phyloP scores from a whole-genome alignment of 2,797 vertebrate genomes.

The Adelosebastes latens region DNA sequence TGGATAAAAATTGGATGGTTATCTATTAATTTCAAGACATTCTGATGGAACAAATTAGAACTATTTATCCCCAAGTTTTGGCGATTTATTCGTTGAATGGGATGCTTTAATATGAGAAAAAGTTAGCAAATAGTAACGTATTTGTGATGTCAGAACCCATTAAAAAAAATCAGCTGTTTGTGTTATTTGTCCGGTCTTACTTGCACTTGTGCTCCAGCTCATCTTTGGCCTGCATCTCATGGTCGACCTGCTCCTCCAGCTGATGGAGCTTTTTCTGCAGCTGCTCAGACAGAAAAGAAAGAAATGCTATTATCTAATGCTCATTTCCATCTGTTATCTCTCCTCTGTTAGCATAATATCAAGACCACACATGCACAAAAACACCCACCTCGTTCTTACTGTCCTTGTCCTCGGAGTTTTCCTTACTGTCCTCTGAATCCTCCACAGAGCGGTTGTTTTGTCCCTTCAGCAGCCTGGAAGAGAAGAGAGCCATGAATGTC shows the following conservation, averaged over 20 bases:
- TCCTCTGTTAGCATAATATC: background rate
- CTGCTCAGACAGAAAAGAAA: constrained; percentile 73
- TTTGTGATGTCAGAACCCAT: background rate
- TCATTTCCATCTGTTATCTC: background rate
- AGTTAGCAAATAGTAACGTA: background rate
- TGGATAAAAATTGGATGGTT: background rate
- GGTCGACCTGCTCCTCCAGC: constrained; percentile 90
- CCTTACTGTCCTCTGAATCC: constrained; percentile 49
- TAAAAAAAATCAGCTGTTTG: too few relatives aligned
- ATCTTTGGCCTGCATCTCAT: constrained; percentile 94
- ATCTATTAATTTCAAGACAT: background rate
- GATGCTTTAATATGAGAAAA: background rate
- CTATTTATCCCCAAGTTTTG: background rate
- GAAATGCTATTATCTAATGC: background rate
- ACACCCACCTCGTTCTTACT: constrained; percentile 72
- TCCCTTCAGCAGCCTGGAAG: constrained; percentile 73
- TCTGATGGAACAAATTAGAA: background rate
- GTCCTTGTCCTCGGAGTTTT: constrained; percentile 63
- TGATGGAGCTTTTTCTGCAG: constrained; percentile 89
- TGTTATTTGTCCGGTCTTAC: constrained; percentile 74
- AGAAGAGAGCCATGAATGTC: background rate
- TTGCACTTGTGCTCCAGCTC: constrained; percentile 94
- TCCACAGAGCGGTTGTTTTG: constrained; percentile 46
- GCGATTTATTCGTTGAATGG: background rate
- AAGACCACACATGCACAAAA: background rate